Evolutionary conservation across 2,888 invertebrate genomes (phyloP), one percentile per base, ranked within the genome.

Genomic region (Mythimna impura): DNA sequence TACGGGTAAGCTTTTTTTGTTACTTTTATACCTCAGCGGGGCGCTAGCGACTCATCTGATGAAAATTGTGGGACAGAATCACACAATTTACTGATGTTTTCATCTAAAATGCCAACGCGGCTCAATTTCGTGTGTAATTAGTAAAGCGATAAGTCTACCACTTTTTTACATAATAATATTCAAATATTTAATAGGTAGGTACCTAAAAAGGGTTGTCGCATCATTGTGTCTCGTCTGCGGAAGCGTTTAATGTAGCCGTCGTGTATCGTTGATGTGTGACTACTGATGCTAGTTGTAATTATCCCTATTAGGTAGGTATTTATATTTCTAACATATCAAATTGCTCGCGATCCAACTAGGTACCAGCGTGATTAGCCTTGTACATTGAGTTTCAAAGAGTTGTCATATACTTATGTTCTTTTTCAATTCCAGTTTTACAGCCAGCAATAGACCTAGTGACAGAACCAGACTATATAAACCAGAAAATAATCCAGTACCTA

Each of bases 401-500:
- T 6, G 17, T 47, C 40, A 47, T 12, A 17, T 40, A 12, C 1
- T 1, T 40, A 40, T 12, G 12, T 47, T 17, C 12, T 77, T 73
- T 20, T 66, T 62, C 43, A 20, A 79, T 96, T 96, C 72, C 88
- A 98, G 98, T 98, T 79, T 95, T 99, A 74, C 98, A 98, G 91
- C 98, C 98, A 68, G 97, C 98, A 74, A 97, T 99, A 87, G 98
- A 99, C 89, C 96, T 98, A 88, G 93, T 99, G 60, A 98, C 98
- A 10, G 98, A 99, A 90, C 99, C 99, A 9, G 99, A 99, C 94
- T 99, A 98, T 91, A 98, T 99, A 87, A 99, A 99, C 93, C 98
- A 98, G 91, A 98, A 98, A 92, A 97, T 99, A 77, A 97, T 99
- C 71, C 97, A 97, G 81, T 98, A 98, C 91, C 97, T 99, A 80